Evolutionary conservation across 2,113 vertebrate species (phyloP), one percentile per base, ranked within the genome.

Genomic region (Crotalus horridus): DNA sequence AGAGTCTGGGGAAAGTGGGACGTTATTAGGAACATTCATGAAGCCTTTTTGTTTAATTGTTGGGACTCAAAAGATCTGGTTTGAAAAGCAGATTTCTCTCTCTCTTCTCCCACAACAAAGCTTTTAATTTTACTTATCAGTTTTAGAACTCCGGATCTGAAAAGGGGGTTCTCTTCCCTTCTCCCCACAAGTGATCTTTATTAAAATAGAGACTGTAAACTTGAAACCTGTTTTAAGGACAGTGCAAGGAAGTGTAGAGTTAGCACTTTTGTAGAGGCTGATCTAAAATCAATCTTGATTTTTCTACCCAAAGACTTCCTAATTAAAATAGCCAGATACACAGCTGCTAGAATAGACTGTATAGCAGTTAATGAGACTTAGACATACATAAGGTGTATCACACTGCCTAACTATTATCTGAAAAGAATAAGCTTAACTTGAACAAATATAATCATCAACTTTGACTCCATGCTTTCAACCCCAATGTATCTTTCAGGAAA

Each of bases 381-480:
- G 29, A 39, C 29, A 51, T 51, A 4, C 21, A 13, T 0, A 26
- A 4, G 55, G 24, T 12, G 5, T 13, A 13, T 21, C 48, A 43
- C 20, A 59, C n/a, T 23, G 48, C 48, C 54, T 85, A 93, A 93
- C 90, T 8, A 89, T 74, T 85, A 94, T 29, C 8, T 8, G 17
- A 94, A 94, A 87, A 61, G 6, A 93, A 91, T 58, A 59, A 39
- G 53, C 92, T 90, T n/a, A 91, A 94, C 56, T 54, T 94, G 93
- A 94, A 93, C 8, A 0, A 91, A 58, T 90, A 93, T 93, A 91
- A 6, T 88, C 93, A 85, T 92, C 94, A 92, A 94, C 93, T 85
- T 85, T 87, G 94, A 0, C 33, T 56, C 94, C 0, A 86, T 85
- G 0, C 0, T 91, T 29, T 59, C 93, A 0, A 29, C 91, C 90